A percentile compares a stretch with the other conserved stretches of the same genome.
Evolutionary conservation across 2,113 vertebrate genomes (phyloP).

Genomic region (Pangasianodon gigas): DNA sequence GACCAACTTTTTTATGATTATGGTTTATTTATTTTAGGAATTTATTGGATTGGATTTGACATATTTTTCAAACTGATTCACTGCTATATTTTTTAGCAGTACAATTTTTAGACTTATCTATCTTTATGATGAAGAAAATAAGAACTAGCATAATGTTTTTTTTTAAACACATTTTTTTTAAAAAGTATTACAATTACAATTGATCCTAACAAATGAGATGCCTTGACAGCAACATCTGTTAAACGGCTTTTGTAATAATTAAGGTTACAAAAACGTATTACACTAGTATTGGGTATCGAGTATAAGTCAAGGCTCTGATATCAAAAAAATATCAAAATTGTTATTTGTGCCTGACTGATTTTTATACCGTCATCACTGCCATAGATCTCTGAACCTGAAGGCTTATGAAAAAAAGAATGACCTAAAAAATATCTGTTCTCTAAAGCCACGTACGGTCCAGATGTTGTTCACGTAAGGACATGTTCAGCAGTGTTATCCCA

Average conservation of each 20-base stretch:
- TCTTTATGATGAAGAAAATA: too few species aligned
- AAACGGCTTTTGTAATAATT: background rate
- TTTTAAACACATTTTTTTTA: too few species aligned
- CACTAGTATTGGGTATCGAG: background rate
- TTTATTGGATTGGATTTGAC: too few species aligned
- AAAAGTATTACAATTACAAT: too few species aligned
- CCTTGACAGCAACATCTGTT: background rate
- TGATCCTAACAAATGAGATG: too few species aligned
- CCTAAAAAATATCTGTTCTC: background rate
- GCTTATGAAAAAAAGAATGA: background rate
- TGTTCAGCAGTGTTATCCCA: background rate
- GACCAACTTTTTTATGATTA: background rate
- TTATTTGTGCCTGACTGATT: background rate
- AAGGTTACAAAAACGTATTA: background rate
- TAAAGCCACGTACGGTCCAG: background rate
- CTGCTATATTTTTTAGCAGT: background rate
- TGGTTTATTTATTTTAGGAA: background rate
- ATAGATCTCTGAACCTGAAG: background rate
- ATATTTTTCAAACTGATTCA: background rate
- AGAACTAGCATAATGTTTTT: too few species aligned
- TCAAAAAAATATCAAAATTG: background rate
- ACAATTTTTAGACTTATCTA: background rate
- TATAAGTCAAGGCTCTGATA: background rate
- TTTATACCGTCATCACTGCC: background rate
- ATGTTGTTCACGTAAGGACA: conserved; percentile 5